Evolutionary conservation across 2,113 vertebrate genomes (phyloP), one percentile per base, ranked within the genome.

Genomic region (Phylloscopus trochiloides): DNA sequence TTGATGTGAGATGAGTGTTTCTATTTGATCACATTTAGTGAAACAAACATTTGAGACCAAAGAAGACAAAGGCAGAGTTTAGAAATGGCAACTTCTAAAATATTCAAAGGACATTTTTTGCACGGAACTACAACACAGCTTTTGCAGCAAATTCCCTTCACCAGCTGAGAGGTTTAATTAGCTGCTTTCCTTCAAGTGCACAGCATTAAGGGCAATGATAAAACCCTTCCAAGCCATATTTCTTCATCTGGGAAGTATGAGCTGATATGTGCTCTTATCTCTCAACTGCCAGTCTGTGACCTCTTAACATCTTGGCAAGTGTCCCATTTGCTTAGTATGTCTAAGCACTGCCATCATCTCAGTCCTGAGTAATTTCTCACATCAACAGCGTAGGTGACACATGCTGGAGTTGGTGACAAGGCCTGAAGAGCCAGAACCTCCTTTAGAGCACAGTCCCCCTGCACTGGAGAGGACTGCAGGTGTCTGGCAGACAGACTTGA

Each of bases 361-460:
- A 55, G 38, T 68, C 80, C 66, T 65, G 66, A 78, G 74, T 26
- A 68, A 95, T 91, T 94, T 93, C 90, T 87, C 81, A 78, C 66
- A 17, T 78, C 59, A 91, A 10, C 66, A 43, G 43, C 29, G 70
- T n/a, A 65, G 86, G 70, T 92, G 80, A 80, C 76, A 88, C 19
- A 24, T 10, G 26, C 51, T 89, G 77, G 70, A 65, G 77, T 7
- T 93, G 90, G 20, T 87, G 78, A 93, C 78, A 86, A 66, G 66
- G 42, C 54, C 63, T 82, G 31, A 76, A 75, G 79, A 88, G 48
- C 31, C 74, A 92, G 61, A 82, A 59, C 7, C 40, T 63, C n/a
- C 50, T 82, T n/a, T n/a, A 15, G 17, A 90, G 50, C 45, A 38
- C 45, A 76, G 6, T 15, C 17, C 43, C 36, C 16, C 12, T 48